These are phyloP conservation scores for Spongilla lacustris DNA, from an alignment of 37 sponge, comb jelly and placozoan genomes.

Conservation along the genomic window DNA sequence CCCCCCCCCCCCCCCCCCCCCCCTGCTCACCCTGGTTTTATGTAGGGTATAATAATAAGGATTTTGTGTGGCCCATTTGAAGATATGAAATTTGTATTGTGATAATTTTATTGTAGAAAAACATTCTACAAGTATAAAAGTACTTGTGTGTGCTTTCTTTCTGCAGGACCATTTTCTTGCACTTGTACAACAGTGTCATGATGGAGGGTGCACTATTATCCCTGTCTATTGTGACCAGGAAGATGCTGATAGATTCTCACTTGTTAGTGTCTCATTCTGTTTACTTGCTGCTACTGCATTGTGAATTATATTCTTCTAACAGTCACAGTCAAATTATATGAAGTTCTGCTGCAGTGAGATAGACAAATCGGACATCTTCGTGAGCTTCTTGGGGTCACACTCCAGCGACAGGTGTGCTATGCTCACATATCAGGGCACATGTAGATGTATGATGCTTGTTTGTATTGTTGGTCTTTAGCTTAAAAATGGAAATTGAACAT, in stretches of 20 bases:
- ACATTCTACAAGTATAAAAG: too few relatives aligned
- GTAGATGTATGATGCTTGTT: too few relatives aligned
- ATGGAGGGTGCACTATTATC: conserved; percentile 17
- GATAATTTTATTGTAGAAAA: too few relatives aligned
- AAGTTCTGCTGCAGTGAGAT: not conserved
- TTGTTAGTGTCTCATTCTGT: not conserved
- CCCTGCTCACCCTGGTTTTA: too few relatives aligned
- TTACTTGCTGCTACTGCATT: not conserved
- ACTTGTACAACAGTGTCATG: conserved; percentile 5
- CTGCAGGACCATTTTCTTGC: conserved; percentile 18
- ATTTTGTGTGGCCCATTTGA: too few relatives aligned
- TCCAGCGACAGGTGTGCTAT: not conserved
- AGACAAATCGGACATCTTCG: conserved; percentile 32
- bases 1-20: too few relatives aligned
- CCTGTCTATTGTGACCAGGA: not conserved
- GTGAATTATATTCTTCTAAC: not conserved
- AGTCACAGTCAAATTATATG: not conserved
- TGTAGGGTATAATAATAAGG: too few relatives aligned
- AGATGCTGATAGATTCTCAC: not conserved
- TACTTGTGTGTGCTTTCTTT: not conserved
- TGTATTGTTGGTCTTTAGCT: not conserved
- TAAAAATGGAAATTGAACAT: conserved; percentile 54
- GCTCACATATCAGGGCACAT: too few relatives aligned
- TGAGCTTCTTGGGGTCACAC: conserved; percentile 12
- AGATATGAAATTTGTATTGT: too few relatives aligned